A percentile compares a stretch with the other conserved stretches of the same genome.
phyloP scores from a whole-genome alignment of 35 echinoderm and acorn worm genomes.

The Apostichopus parvimensis region DNA sequence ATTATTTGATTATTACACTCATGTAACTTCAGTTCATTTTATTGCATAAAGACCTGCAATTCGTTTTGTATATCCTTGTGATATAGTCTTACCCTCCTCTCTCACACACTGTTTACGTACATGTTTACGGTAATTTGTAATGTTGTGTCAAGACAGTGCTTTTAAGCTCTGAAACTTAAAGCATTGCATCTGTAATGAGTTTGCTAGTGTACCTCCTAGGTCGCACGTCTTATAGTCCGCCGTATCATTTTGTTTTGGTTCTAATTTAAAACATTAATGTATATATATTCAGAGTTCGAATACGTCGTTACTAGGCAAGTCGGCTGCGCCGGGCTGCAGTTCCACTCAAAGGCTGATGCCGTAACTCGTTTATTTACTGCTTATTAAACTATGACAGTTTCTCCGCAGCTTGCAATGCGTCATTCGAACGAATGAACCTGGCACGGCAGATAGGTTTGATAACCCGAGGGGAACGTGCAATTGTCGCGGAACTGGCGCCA shows the following conservation, averaged over 20 bases:
- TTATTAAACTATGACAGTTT: slow-evolving; percentile 35
- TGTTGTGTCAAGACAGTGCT: too few species aligned
- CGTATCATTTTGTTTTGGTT: neutral
- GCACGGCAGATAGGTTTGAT: slow-evolving; percentile 1
- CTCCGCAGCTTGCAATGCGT: slow-evolving; percentile 31
- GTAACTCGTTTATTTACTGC: slow-evolving; percentile 43
- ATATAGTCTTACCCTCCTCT: too few species aligned
- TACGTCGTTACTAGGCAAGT: neutral
- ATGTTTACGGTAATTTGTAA: too few species aligned
- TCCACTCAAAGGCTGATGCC: slow-evolving; percentile 10
- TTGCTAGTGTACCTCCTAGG: too few species aligned
- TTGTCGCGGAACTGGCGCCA: slow-evolving; percentile 42
- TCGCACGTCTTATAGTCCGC: too few species aligned
- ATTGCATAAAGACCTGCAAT: too few species aligned
- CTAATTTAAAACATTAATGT: neutral
- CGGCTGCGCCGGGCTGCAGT: neutral
- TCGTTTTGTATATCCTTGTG: too few species aligned
- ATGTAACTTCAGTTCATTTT: too few species aligned
- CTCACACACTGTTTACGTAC: too few species aligned
- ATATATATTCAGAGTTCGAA: neutral
- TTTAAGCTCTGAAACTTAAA: too few species aligned
- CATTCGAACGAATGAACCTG: slow-evolving; percentile 1
- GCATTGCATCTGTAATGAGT: too few species aligned
- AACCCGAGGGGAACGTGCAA: slow-evolving; percentile 37
- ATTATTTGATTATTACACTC: too few species aligned